Evolutionary conservation across 2,888 invertebrate species (phyloP), one percentile per base, ranked within the genome.

Genomic region (Erpobdella octoculata): DNA sequence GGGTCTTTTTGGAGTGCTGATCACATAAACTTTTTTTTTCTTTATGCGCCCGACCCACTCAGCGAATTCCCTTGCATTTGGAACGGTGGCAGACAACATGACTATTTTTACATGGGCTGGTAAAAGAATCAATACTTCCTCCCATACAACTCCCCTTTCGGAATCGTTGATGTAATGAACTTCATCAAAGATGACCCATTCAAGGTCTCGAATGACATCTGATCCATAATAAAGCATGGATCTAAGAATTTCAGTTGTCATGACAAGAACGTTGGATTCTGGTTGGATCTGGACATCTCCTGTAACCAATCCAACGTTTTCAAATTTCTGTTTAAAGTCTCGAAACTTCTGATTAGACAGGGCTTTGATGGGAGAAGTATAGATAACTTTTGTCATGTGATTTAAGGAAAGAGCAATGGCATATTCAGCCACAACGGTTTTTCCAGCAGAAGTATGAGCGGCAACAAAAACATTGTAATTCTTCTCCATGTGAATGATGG

Each of bases 181-280:
- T 85, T 99, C 98, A 83, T 98, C 98, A 81, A 98, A 98, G 79
- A 98, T 93, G 2, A 98, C 98, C 86, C 93, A 98, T 82, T 99
- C 97, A 71, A 99, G 85, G 83, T 99, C 97, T 61, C 95, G 87
- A 0, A 95, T 90, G 70, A 94, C 90, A 79, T 97, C 96, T 9
- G 94, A 94, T 73, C 92, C 92, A 81, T 94, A 95, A 81, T 87
- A 88, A 18, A 98, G 85, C 95, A 99, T 97, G 0, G 94, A 93
- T 74, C 85, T 85, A 35, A 98, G 85, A 79, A 99, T 98, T 86
- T 99, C 98, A 0, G 98, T 99, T 0, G 98, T 98, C 97, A 99
- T 98, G 70, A 98, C 95, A 0, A 98, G 87, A 81, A 97, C 98
- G 0, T 92, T 88, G 0, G 95, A 95, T 0, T 90, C 91, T 15